Conservation (phyloP, 2,888 invertebrate genomes). For the Drosophila fungiperda region DNA sequence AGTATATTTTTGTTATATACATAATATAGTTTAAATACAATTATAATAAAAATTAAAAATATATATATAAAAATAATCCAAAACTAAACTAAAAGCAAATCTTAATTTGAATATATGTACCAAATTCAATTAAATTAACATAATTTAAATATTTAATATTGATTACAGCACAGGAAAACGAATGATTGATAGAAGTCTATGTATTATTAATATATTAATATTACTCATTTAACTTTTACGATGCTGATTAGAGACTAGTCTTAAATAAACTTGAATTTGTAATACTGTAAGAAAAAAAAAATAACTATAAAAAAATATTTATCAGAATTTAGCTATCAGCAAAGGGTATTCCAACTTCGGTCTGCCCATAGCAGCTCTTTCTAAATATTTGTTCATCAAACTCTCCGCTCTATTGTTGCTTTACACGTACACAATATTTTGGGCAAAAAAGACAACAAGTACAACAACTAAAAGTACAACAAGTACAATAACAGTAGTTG, state of each 20-base stretch:
- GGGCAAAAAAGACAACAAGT: conserved; percentile 60
- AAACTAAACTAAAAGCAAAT: no score
- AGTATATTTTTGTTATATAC: neutral
- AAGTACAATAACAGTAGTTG: conserved; percentile 49
- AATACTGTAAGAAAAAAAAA: neutral
- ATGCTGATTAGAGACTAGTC: no score
- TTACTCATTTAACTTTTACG: no score
- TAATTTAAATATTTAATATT: no score
- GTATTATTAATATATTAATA: no score
- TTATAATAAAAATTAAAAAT: neutral
- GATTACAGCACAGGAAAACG: no score
- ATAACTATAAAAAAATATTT: neutral
- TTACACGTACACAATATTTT: conserved; percentile 63
- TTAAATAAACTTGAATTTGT: neutral
- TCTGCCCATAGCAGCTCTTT: fast-evolving
- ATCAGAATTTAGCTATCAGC: neutral
- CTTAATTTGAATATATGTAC: no score
- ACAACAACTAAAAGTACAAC: conserved; percentile 28
- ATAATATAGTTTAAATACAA: neutral
- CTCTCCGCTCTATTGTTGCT: conserved; percentile 53
- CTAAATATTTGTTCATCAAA: conserved; percentile 31
- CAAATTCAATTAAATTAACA: no score
- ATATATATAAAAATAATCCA: neutral
- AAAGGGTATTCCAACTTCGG: conserved; percentile 14
- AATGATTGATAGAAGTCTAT: no score